A percentile compares a stretch with the other conserved stretches of the same genome.
These are phyloP conservation scores for Diplolepis rosae DNA, from an alignment of 2,888 invertebrate species.

Conservation along the genomic window DNA sequence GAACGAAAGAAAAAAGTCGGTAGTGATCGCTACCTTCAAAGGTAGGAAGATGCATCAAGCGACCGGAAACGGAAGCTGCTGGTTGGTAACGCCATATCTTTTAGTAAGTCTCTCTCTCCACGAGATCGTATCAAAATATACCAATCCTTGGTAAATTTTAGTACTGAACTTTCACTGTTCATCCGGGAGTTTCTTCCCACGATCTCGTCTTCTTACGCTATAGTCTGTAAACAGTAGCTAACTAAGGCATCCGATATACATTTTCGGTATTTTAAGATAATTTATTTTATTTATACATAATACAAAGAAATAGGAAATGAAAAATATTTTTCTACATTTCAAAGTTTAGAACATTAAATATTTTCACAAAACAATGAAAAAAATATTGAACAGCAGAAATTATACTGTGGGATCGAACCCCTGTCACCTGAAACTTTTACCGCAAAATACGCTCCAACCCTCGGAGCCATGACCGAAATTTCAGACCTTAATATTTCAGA, in stretches of 20 bases:
- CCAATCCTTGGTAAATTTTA: slow-evolving; percentile 50
- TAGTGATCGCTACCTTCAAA: slow-evolving; percentile 12
- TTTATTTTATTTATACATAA: neutral
- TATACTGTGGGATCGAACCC: too few relatives aligned
- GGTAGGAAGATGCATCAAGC: slow-evolving; percentile 33
- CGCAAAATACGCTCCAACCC: too few relatives aligned
- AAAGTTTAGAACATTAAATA: too few relatives aligned
- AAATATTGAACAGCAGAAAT: too few relatives aligned
- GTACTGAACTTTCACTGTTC: slow-evolving; percentile 56
- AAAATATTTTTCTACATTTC: too few relatives aligned
- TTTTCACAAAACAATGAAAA: too few relatives aligned
- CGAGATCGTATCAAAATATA: slow-evolving; percentile 53
- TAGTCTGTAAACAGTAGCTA: slow-evolving; percentile 23
- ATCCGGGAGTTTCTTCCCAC: slow-evolving; percentile 46
- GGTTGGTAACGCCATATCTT: slow-evolving; percentile 37
- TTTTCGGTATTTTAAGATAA: neutral
- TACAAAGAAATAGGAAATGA: too few relatives aligned
- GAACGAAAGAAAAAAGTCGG: neutral
- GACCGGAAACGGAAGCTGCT: slow-evolving; percentile 50
- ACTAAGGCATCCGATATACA: slow-evolving; percentile 31
- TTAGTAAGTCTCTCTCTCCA: slow-evolving; percentile 37
- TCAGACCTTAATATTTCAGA: too few relatives aligned
- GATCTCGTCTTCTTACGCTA: slow-evolving; percentile 42
- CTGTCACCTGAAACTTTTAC: too few relatives aligned
- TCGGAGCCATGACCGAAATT: too few relatives aligned